Conservation (phyloP, 1,140 invertebrate species). For the Ylistrum balloti region DNA sequence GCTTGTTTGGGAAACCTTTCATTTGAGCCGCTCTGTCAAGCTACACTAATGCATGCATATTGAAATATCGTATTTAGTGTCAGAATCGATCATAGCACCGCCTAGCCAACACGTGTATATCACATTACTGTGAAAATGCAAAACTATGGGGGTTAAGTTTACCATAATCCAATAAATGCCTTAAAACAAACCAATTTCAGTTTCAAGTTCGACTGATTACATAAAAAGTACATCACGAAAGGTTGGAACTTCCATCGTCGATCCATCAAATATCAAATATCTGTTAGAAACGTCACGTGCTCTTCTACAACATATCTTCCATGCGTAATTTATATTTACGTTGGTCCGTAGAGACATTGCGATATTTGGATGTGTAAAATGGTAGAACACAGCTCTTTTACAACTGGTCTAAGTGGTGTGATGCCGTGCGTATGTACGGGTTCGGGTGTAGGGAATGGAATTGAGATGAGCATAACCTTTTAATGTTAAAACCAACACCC, state of each 20-base stretch:
- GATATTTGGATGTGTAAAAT: slow-evolving; percentile 12
- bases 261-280: not conserved
- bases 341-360: not conserved
- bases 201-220: slow-evolving; percentile 26
- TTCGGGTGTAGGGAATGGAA: slow-evolving; percentile 7
- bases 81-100: not conserved
- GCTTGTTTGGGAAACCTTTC: not conserved
- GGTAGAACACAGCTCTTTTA: not conserved
- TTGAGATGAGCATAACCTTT: not conserved
- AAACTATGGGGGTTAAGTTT: not conserved
- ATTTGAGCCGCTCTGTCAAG: not conserved
- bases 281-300: not conserved
- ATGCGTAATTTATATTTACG: not conserved
- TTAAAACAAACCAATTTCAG: slow-evolving; percentile 10
- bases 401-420: not conserved
- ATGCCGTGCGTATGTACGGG: slow-evolving; percentile 30
- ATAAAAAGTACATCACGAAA: not conserved
- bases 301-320: not conserved
- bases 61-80: not conserved
- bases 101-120: slow-evolving; percentile 24
- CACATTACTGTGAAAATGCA: slow-evolving; percentile 13
- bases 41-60: not conserved
- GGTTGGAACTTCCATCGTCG: not conserved
- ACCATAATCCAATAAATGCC: not conserved
- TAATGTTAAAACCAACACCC: slow-evolving; percentile 19